phyloP scores from a whole-genome alignment of 2,797 vertebrate species.

The Hemitrygon akajei region DNA sequence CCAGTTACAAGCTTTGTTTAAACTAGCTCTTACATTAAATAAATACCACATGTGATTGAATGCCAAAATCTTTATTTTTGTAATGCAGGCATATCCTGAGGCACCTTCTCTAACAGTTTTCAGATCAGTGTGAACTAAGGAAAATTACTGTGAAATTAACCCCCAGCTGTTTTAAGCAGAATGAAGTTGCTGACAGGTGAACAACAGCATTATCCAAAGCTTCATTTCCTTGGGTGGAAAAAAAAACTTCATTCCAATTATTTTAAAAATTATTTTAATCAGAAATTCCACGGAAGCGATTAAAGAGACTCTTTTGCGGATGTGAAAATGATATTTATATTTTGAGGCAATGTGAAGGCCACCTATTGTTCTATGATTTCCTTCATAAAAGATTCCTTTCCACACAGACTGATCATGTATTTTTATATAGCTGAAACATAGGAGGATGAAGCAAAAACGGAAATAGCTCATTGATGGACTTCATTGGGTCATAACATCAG shows the following conservation, averaged over 20 bases:
- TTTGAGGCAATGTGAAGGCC: neutral
- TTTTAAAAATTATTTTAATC: neutral
- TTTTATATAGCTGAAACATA: neutral
- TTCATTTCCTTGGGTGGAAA: neutral
- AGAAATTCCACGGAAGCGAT: slow-evolving; percentile 6
- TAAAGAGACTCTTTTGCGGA: neutral
- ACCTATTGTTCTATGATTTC: slow-evolving; percentile 14
- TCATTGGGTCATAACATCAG: neutral
- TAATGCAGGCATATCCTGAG: neutral
- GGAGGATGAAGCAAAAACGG: neutral
- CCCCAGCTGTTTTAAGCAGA: neutral
- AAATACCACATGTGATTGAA: neutral
- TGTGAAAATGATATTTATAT: slow-evolving; percentile 4
- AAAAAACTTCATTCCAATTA: neutral
- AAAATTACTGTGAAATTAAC: neutral
- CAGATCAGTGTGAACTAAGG: neutral
- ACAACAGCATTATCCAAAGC: neutral
- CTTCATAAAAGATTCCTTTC: neutral
- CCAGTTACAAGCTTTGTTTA: neutral
- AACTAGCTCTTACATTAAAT: neutral
- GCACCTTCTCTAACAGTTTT: neutral
- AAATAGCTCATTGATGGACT: neutral
- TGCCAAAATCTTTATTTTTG: neutral
- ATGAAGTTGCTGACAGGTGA: slow-evolving; percentile 5
- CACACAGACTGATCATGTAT: neutral